phyloP scores from a whole-genome alignment of 2,888 invertebrate species.

The Nycteola revayana region DNA sequence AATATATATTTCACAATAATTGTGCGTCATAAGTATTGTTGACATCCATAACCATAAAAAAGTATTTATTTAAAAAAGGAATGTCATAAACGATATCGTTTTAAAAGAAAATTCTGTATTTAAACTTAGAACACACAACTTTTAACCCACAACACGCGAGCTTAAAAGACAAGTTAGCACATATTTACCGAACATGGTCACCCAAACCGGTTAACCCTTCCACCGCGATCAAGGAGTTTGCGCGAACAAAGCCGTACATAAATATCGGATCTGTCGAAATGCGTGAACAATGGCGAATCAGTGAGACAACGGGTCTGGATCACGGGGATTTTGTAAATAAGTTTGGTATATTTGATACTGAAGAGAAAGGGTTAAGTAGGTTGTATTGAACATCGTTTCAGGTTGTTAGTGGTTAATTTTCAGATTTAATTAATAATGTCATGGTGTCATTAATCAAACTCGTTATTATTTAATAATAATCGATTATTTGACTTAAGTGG shows the following conservation, averaged over 20 bases:
- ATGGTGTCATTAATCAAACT: too few species aligned
- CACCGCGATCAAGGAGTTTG: constrained; percentile 42
- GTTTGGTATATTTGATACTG: background rate
- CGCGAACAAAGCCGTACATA: constrained; percentile 61
- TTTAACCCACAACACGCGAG: background rate
- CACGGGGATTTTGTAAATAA: constrained; percentile 21
- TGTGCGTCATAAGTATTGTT: too few species aligned
- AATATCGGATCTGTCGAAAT: constrained; percentile 74
- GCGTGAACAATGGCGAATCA: constrained; percentile 69
- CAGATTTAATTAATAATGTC: too few species aligned
- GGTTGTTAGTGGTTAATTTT: too few species aligned
- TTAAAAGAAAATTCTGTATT: too few species aligned
- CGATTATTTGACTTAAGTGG: too few species aligned
- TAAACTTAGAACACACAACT: background rate
- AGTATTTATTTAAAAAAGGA: too few species aligned
- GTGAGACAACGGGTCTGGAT: constrained; percentile 58
- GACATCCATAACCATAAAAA: too few species aligned
- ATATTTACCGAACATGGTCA: constrained; percentile 20
- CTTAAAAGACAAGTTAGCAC: constrained; percentile 7
- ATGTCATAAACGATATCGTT: too few species aligned
- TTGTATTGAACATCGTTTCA: too few species aligned
- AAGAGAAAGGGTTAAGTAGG: constrained; percentile 16
- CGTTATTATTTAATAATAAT: too few species aligned
- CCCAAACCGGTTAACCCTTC: constrained; percentile 46
- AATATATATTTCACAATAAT: too few species aligned